Base-by-base conservation (phyloP, 2,113 vertebrate genomes). In the Manacus vitellinus region DNA sequence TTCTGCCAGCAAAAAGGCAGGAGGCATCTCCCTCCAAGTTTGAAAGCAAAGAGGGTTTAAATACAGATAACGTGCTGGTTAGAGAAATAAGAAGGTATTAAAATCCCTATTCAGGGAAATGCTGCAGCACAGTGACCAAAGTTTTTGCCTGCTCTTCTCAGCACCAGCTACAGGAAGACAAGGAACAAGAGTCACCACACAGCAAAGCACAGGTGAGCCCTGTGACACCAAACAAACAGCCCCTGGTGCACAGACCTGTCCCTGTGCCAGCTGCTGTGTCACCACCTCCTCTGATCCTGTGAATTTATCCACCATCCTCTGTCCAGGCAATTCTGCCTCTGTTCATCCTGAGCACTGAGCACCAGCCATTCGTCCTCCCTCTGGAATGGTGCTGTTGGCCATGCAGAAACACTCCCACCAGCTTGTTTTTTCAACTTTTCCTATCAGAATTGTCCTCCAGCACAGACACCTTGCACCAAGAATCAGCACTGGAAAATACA, bases 381-480 rank as follows among this genome's bases (percentile, higher is more conserved):
- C 51, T 49, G 83, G 27, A 27, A 16, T 1, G 33, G 62, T 75
- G 95, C 51, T 89, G 73, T 74, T 25, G 12, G 51, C 77, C 68
- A 54, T 0, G 5, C 43, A 66, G 22, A 43, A 67, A 6, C 28
- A 37, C 4, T 63, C 61, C 46, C 30, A 37, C 3, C 52, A 10
- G 25, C 1, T 82, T 4, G 25, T 41, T 31, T 81, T 65, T 87
- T 88, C 14, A 61, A 31, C 63, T 93, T 93, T 84, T 88, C 62
- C 54, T 77, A 14, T 55, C 94, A 21, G 68, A 92, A 90, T 76
- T 91, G 82, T 70, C 84, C 91, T 86, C 96, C 46, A 89, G 95
- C 81, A 78, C 12, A 20, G 85, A 62, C 89, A 85, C 9, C 31
- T 85, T 86, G 79, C 85, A 41, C 44, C 51, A 47, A 80, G 59